A percentile compares a stretch with the other conserved stretches of the same genome.
These are phyloP conservation scores for Lordiphosa stackelbergi DNA, from an alignment of 1,140 invertebrate species.

Conservation along the genomic window DNA sequence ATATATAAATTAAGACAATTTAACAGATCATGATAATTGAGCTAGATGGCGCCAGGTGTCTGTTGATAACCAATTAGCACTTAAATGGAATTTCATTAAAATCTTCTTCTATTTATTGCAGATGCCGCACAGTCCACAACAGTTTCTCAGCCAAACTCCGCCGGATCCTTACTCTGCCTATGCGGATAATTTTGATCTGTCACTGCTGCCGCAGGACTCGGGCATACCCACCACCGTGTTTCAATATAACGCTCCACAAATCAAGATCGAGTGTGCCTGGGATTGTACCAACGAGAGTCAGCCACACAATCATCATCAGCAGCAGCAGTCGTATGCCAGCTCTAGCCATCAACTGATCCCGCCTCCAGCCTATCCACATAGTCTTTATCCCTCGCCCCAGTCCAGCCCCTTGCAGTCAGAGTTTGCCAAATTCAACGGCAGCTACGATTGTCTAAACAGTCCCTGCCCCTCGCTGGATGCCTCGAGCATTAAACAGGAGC, in stretches of 20 bases:
- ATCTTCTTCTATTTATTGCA: constrained; percentile 75
- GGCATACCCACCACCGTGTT: constrained; percentile 70
- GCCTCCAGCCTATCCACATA: constrained; percentile 65
- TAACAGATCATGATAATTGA: constrained; percentile 25
- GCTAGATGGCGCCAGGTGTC: constrained; percentile 36
- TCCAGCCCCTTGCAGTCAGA: constrained; percentile 71
- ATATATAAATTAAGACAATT: not conserved
- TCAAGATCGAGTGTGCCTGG: constrained; percentile 71
- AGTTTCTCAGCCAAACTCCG: constrained; percentile 42
- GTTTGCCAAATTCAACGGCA: constrained; percentile 49
- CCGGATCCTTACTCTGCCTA: constrained; percentile 82
- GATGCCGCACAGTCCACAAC: constrained; percentile 90
- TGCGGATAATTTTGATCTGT: constrained; percentile 85
- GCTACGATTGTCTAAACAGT: constrained; percentile 66
- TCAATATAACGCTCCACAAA: constrained; percentile 69
- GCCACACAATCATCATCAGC: constrained; percentile 32
- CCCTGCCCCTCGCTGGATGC: constrained; percentile 72
- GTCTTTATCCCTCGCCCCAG: constrained; percentile 71
- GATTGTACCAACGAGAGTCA: constrained; percentile 34
- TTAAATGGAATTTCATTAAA: too few relatives aligned
- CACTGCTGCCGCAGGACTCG: constrained; percentile 82
- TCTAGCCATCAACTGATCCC: constrained; percentile 53
- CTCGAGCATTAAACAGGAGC: constrained; percentile 69
- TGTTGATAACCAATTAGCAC: constrained; percentile 47
- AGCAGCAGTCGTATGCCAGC: constrained; percentile 18